Evolutionary conservation across 2,888 invertebrate genomes (phyloP), one percentile per base, ranked within the genome.

Genomic region (Drosophila merina): DNA sequence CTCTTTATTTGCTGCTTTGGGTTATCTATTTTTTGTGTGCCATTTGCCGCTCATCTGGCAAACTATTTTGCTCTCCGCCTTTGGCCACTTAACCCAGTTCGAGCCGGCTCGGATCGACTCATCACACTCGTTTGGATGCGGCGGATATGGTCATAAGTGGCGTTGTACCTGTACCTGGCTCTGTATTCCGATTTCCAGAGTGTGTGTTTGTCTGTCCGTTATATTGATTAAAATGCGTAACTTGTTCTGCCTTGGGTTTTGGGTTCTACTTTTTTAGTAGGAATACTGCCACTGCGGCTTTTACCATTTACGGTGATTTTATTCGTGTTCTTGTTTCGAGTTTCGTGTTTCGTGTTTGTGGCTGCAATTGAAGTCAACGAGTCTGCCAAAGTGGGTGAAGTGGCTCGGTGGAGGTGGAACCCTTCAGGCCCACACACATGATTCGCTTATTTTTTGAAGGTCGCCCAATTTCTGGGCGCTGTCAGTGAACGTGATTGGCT

Each of bases 11-110:
- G 20, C 9, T 44, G 44, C 20, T 20, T 44, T 44, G 20, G 25
- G 20, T 44, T 44, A 44, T 25, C 25, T 9, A 44, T 25, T 76
- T 36, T 55, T 72, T 45, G 26, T 68, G 31, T 49, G n/a, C 36
- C 2, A 5, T 62, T 42, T 62, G 44, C 26, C 66, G 66, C 72
- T 76, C 74, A 67, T 73, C 77, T 86, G 67, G 73, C 60, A 69
- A 81, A 70, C 64, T 70, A 77, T 86, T 83, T 79, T 49, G 68
- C 60, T 79, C 58, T 51, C 42, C 51, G 49, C 64, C 72, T 73
- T 64, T 77, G 68, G 70, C 78, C 81, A 88, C 79, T 89, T 88
- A 88, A 88, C 88, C 88, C 74, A 88, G 77, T 89, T 89, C 78
- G 72, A 74, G 81, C 82, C 56, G 77, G 66, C 76, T 72, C 69